Percentiles rank a stretch among this genome's conserved stretches.
These are phyloP conservation scores for Octopus sinensis DNA, from an alignment of 1,140 invertebrate genomes.

Conservation along the genomic window DNA sequence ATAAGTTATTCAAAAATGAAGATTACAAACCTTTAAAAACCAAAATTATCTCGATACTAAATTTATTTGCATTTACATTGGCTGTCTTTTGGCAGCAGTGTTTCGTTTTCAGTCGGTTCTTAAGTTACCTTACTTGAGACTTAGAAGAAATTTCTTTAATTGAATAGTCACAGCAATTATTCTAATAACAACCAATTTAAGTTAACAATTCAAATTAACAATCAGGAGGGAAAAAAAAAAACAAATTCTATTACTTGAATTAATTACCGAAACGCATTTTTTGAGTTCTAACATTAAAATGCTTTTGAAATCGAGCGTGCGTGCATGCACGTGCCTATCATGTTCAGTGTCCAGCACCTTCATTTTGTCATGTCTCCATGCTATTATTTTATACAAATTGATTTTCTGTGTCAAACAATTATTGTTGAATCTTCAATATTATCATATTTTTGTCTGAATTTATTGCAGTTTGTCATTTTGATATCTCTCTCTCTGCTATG, in stretches of 20 bases:
- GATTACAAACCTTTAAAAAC: too few relatives aligned
- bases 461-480: slow-evolving; percentile 1
- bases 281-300: neutral
- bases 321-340: neutral
- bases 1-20: too few relatives aligned
- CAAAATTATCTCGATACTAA: too few relatives aligned
- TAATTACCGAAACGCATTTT: neutral
- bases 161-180: neutral
- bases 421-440: neutral
- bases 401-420: neutral
- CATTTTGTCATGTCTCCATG: neutral
- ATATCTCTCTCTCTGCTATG: neutral
- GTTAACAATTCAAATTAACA: neutral
- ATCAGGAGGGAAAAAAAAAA: neutral
- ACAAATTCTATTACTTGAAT: neutral
- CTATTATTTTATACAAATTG: neutral
- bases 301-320: neutral
- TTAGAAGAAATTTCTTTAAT: too few relatives aligned
- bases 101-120: too few relatives aligned
- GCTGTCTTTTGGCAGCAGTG: too few relatives aligned
- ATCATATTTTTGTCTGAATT: neutral
- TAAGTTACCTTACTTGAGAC: too few relatives aligned
- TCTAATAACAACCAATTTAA: neutral
- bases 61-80: too few relatives aligned
- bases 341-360: neutral